These are phyloP conservation scores for Planococcus citri DNA, from an alignment of 1,140 invertebrate species.

Conservation along the genomic window DNA sequence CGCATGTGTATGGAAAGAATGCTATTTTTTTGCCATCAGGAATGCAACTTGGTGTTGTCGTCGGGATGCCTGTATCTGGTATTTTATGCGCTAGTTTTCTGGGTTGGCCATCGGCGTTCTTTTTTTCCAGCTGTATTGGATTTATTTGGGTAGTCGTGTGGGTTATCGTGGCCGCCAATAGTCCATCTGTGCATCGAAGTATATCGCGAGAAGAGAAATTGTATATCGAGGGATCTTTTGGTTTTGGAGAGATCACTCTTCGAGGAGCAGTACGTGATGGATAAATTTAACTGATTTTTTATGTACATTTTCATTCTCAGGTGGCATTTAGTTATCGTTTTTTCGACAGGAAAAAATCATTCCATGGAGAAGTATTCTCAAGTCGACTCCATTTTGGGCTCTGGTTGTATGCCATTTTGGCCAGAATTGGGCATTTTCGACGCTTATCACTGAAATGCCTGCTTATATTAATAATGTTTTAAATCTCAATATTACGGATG, in stretches of 20 bases:
- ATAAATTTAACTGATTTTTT: not conserved
- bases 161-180: conserved; percentile 47
- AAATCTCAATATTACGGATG: conserved; percentile 16
- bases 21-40: too few species aligned
- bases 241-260: not conserved
- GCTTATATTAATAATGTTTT: conserved; percentile 52
- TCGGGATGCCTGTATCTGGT: conserved; percentile 52
- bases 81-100: conserved; percentile 43
- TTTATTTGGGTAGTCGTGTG: conserved; percentile 48
- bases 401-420: conserved; percentile 49
- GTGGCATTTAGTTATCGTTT: not conserved
- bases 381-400: conserved; percentile 48
- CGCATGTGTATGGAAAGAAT: not conserved
- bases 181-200: conserved; percentile 44
- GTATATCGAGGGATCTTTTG: conserved; percentile 26
- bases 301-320: not conserved
- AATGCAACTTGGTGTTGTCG: conserved; percentile 53
- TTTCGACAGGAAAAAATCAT: conserved; percentile 26
- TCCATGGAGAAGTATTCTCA: conserved; percentile 52
- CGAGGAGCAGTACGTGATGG: not conserved
- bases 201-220: conserved; percentile 45
- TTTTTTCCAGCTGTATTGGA: conserved; percentile 51
- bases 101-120: conserved; percentile 69
- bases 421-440: conserved; percentile 51
- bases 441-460: conserved; percentile 56